Conservation (phyloP, 2,888 invertebrate species). For the Lepidocyrtoides sp. region DNA sequence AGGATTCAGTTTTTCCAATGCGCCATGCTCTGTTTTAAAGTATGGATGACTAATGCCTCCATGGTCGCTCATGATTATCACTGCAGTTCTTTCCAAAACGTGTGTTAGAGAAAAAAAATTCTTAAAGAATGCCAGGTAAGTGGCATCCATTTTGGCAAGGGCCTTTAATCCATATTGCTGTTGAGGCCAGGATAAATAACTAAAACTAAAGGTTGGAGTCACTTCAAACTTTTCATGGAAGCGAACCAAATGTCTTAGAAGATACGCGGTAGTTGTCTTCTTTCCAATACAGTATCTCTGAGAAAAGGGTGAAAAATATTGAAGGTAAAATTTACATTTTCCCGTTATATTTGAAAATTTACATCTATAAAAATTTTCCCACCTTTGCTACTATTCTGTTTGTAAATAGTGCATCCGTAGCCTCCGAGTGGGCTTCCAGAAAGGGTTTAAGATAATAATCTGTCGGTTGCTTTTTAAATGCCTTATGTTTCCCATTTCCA, state of each 20-base stretch:
- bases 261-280: conserved; percentile 40
- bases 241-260: conserved; percentile 67
- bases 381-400: conserved; percentile 41
- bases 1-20: conserved; percentile 70
- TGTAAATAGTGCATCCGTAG: conserved; percentile 18
- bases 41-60: conserved; percentile 66
- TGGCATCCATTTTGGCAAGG: conserved; percentile 57
- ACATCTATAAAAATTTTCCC: background rate
- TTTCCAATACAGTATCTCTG: conserved; percentile 74
- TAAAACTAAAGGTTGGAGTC: conserved; percentile 73
- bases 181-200: conserved; percentile 75
- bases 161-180: conserved; percentile 57
- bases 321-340: conserved; percentile 20
- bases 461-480: conserved; percentile 74
- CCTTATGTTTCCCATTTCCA: conserved; percentile 65
- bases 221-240: conserved; percentile 59
- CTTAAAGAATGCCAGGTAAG: conserved; percentile 72
- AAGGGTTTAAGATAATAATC: conserved; percentile 78
- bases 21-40: conserved; percentile 72
- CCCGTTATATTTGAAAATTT: background rate
- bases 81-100: conserved; percentile 71
- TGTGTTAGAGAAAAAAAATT: conserved; percentile 30
- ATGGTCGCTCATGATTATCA: conserved; percentile 79
- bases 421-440: conserved; percentile 60
- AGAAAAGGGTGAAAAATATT: background rate